Base-by-base conservation (phyloP, 1,140 invertebrate genomes). In the Trichonephila inaurata region DNA sequence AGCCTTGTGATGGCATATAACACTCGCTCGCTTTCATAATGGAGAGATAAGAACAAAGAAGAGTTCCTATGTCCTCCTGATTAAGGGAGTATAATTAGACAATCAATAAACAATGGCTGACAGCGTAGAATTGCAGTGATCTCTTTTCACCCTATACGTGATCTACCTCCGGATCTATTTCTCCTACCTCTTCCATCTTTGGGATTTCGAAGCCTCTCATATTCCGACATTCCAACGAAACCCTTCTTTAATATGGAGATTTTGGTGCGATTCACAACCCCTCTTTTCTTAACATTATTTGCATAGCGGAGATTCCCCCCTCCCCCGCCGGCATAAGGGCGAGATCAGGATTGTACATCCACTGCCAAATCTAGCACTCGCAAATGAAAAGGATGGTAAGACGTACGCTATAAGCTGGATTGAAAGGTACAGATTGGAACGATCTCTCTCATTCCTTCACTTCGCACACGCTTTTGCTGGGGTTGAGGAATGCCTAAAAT, bases 221-320 rank as follows among this genome's bases (percentile, higher is more conserved):
- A 91, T 91, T 91, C 69, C 66, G 40, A 69, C 89, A 81, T 82
- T 91, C 69, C 51, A 40, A 12, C 72, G 69, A 77, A 91, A 60
- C 89, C 89, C 77, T 91, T 91, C 89, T 91, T 91, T 91, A 91
- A 91, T 91, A 91, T 91, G 89, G 51, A 91, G 89, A 91, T 91
- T 69, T 81, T 82, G 24, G 24, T 33, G 89, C 64, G 33, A 58
- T 69, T 69, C 85, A 58, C 51, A 85, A 85, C 21, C 18, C 24
- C 40, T 40, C 87, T 21, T 89, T 89, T 89, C 87, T 89, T 69
- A 89, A 72, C 87, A 72, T 89, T 82, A 91, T 91, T 91, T 91
- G 89, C 89, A 91, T 91, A 77, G 69, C 72, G 60, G 89, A 69
- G 72, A 91, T 91, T 91, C 58, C 72, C 89, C 72, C 24, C 19